Percentiles rank a stretch among this genome's conserved stretches.
Evolutionary conservation across 2,113 vertebrate genomes (phyloP).

Genomic region (Cathartes aura): DNA sequence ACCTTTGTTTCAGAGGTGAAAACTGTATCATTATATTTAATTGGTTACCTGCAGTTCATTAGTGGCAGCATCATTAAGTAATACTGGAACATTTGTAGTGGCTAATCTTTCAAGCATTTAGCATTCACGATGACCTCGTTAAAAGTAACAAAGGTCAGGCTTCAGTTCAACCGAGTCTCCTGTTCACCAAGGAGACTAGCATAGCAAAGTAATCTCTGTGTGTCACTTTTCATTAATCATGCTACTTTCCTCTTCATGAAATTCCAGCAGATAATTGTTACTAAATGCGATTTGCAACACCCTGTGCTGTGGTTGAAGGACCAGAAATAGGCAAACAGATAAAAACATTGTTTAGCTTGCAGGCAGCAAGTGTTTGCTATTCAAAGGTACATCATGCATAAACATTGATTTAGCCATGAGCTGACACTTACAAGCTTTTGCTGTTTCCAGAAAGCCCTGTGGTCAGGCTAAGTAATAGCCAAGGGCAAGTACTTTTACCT

Average conservation of each 20-base stretch:
- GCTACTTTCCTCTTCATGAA: constrained; percentile 76
- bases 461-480: constrained; percentile 74
- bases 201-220: constrained; percentile 75
- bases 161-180: constrained; percentile 68
- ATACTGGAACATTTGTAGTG: constrained; percentile 40
- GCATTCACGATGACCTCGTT: constrained; percentile 76
- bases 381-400: constrained; percentile 83
- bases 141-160: constrained; percentile 79
- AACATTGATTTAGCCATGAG: constrained; percentile 84
- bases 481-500: constrained; percentile 75
- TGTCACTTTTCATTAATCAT: constrained; percentile 89
- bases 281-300: constrained; percentile 83
- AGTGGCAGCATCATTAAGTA: constrained; percentile 47
- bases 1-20: constrained; percentile 63
- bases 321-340: constrained; percentile 81
- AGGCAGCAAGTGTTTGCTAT: constrained; percentile 85
- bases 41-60: constrained; percentile 71
- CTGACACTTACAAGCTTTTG: constrained; percentile 76
- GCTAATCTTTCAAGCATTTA: constrained; percentile 71
- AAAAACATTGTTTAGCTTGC: constrained; percentile 83
- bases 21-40: constrained; percentile 57
- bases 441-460: constrained; percentile 73
- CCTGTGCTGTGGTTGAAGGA: constrained; percentile 73
- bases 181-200: constrained; percentile 71
- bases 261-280: constrained; percentile 82